Conservation (phyloP, 2,113 vertebrate species). For the Lampris incognitus region DNA sequence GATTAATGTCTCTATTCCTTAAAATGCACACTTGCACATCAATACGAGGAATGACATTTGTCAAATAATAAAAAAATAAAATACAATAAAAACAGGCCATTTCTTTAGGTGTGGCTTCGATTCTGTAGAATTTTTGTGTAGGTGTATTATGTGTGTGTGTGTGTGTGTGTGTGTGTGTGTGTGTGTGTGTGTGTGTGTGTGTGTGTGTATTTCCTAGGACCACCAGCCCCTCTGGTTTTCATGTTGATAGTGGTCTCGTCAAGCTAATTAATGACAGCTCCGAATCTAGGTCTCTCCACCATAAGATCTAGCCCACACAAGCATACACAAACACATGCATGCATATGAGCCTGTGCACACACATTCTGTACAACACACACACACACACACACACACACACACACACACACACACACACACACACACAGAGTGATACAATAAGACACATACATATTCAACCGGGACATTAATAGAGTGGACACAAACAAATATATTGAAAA, state of each 20-base stretch:
- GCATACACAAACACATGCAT: background rate
- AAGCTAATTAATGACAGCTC: slow-evolving; percentile 47
- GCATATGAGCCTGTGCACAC: background rate
- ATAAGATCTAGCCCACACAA: slow-evolving; percentile 12
- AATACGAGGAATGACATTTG: slow-evolving; percentile 13
- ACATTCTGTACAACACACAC: background rate
- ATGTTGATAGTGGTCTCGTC: slow-evolving; percentile 35
- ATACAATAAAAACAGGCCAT: background rate
- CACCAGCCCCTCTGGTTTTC: slow-evolving; percentile 7
- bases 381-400: background rate
- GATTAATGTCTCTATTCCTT: background rate
- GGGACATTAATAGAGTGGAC: too few relatives aligned
- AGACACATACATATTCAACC: too few relatives aligned
- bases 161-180: too few relatives aligned
- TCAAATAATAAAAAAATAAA: slow-evolving; percentile 15
- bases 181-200: background rate
- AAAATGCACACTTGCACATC: background rate
- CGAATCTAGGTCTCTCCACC: slow-evolving; percentile 31
- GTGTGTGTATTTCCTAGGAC: slow-evolving; percentile 7
- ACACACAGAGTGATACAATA: background rate
- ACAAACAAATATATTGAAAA: too few relatives aligned
- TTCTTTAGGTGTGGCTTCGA: slow-evolving; percentile 1
- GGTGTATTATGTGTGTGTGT: background rate
- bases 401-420: background rate
- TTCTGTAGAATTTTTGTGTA: background rate